Conservation (phyloP, 2,888 invertebrate species). For the Leuctra nigra region DNA sequence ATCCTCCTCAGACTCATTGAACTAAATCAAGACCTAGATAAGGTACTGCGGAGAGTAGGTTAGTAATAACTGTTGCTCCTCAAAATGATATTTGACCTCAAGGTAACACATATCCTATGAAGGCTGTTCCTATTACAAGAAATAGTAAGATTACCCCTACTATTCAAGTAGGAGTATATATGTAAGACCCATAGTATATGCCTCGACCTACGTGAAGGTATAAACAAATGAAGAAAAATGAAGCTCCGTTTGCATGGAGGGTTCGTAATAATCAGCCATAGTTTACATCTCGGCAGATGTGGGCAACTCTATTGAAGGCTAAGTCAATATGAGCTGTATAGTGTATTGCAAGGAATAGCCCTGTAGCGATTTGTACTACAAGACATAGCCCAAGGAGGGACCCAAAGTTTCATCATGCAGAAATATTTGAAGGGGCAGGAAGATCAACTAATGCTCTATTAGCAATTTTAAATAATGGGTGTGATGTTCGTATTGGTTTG, state of each 20-base stretch:
- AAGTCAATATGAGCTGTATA: constrained; percentile 55
- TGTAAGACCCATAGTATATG: constrained; percentile 46
- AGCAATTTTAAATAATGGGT: constrained; percentile 46
- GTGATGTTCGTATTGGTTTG: constrained; percentile 33
- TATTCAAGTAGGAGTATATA: constrained; percentile 53
- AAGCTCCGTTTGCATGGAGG: constrained; percentile 64
- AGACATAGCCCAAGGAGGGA: constrained; percentile 56
- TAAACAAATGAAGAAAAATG: constrained; percentile 63
- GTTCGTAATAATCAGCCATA: constrained; percentile 60
- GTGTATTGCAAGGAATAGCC: constrained; percentile 63
- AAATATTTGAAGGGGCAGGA: no score
- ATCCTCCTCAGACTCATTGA: constrained; percentile 69
- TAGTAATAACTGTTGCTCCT: constrained; percentile 74
- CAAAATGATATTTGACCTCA: constrained; percentile 80
- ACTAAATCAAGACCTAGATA: constrained; percentile 57
- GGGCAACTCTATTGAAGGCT: constrained; percentile 59
- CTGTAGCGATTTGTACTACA: constrained; percentile 59
- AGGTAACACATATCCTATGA: constrained; percentile 61
- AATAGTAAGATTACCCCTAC: constrained; percentile 59
- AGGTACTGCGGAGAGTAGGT: constrained; percentile 63
- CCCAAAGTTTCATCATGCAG: constrained; percentile 68
- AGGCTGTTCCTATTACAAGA: constrained; percentile 62
- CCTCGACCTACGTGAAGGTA: constrained; percentile 63
- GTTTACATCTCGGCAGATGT: constrained; percentile 64
- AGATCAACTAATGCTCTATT: no score